Percentiles rank a stretch among this genome's conserved stretches.
These are phyloP conservation scores for Cathartes aura DNA, from an alignment of 2,113 vertebrate genomes.

Conservation along the genomic window DNA sequence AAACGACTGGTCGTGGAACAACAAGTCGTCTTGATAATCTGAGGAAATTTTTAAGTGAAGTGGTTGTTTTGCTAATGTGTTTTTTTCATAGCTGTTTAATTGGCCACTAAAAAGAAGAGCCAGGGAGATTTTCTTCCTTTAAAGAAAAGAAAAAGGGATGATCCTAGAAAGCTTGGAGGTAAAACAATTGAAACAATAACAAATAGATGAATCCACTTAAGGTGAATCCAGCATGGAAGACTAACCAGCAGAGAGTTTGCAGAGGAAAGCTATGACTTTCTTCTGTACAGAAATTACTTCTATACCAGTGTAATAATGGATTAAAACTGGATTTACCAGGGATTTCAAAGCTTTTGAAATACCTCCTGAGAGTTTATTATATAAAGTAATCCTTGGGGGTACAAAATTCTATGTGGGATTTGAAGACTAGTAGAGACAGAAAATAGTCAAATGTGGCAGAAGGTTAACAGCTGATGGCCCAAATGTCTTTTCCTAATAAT, in stretches of 20 bases:
- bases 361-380: not conserved
- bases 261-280: not conserved
- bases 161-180: not conserved
- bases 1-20: not conserved
- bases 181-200: not conserved
- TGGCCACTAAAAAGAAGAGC: not conserved
- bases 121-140: not conserved
- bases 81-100: not conserved
- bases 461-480: not conserved
- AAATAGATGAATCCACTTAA: not conserved
- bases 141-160: not conserved
- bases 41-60: not conserved
- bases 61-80: not conserved
- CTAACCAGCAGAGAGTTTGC: not conserved
- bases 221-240: not conserved
- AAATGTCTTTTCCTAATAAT: not conserved
- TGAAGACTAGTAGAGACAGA: not conserved
- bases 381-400: not conserved
- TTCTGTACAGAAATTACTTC: not conserved
- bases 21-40: not conserved
- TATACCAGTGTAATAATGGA: not conserved
- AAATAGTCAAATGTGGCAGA: not conserved
- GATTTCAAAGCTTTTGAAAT: not conserved
- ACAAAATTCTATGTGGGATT: not conserved
- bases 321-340: not conserved